Conservation (phyloP, 1,140 invertebrate species). For the Leptestheria dahalacensis region DNA sequence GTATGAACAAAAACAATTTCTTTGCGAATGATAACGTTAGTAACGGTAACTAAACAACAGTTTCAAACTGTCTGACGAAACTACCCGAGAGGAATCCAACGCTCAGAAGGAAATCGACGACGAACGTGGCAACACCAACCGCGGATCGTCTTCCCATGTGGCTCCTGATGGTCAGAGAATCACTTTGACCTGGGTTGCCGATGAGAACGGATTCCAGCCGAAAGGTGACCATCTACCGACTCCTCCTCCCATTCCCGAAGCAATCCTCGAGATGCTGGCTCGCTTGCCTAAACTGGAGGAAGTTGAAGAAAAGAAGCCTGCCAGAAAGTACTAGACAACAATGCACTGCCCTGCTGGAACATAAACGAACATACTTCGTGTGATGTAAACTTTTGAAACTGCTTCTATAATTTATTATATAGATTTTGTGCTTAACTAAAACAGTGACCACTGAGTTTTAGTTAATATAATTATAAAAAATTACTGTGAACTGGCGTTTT, state of each 20-base stretch:
- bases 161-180: constrained; percentile 19
- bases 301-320: not conserved
- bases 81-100: constrained; percentile 10
- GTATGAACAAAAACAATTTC: constrained; percentile 6
- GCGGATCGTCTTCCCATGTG: constrained; percentile 23
- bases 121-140: constrained; percentile 27
- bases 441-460: too few relatives aligned
- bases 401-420: too few relatives aligned
- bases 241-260: constrained; percentile 15
- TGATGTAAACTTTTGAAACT: too few relatives aligned
- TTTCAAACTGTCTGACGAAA: constrained; percentile 29
- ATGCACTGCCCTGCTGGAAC: too few relatives aligned
- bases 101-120: constrained; percentile 36
- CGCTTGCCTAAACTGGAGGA: not conserved
- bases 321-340: not conserved
- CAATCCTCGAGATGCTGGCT: not conserved
- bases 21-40: not conserved
- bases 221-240: constrained; percentile 22
- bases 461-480: too few relatives aligned
- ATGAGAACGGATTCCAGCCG: constrained; percentile 23
- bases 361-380: too few relatives aligned
- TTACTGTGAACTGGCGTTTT: too few relatives aligned
- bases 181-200: constrained; percentile 20
- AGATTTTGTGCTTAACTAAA: too few relatives aligned
- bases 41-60: not conserved